Evolutionary conservation across 1,140 invertebrate species (phyloP), one percentile per base, ranked within the genome.

Genomic region (Drosophila sp.): DNA sequence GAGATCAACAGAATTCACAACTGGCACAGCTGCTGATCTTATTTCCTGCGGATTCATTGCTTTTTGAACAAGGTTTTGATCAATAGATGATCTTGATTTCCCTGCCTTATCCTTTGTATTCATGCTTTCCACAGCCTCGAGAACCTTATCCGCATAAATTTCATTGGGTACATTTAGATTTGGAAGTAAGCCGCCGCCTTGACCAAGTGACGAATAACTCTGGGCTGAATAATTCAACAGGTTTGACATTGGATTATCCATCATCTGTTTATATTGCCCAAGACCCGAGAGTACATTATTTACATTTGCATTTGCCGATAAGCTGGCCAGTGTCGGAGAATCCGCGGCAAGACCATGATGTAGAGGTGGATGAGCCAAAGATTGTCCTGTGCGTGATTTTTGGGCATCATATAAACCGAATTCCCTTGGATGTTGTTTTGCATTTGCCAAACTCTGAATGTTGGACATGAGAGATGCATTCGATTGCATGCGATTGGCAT

Each of bases 181-280:
- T 25, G 62, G 11, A 41, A 50, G 69, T 14, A 57, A 8, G 3
- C 21, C 40, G 29, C 64, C 57, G 2, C 36, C 14, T 46, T 40
- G 58, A 8, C 21, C 46, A 0, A 67, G 6, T 7, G 62, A 13
- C 11, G 45, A n/a, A 29, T 74, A 77, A 2, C 7, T n/a, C 32
- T 73, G 72, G 1, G 59, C 14, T 0, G 59, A 48, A 45, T 71
- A 78, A 9, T 75, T 78, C 2, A 75, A 61, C 3, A 78, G 11
- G 38, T n/a, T 59, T 8, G 72, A 18, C 2, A 75, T 5, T 0
- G 72, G 65, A 18, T 71, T 75, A 29, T 75, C 65, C 18, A 78
- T 27, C 25, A 78, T 34, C 7, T 75, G 59, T 27, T 78, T 74
- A 13, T 78, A 75, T 9, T 70, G 65, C 4, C 36, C 56, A 18